phyloP scores from a whole-genome alignment of 2,113 vertebrate genomes.

The Nothocercus julius region DNA sequence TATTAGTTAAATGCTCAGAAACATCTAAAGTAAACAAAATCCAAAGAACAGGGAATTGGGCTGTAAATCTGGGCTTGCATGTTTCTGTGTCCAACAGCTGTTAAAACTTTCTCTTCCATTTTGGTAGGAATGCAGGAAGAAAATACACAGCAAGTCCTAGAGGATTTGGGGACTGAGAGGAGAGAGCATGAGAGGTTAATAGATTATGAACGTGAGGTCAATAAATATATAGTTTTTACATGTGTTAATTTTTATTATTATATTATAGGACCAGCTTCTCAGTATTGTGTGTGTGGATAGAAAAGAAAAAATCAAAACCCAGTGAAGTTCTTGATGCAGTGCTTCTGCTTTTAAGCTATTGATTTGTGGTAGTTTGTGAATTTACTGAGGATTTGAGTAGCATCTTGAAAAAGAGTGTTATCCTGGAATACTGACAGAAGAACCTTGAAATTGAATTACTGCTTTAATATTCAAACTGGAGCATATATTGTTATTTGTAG shows the following conservation, averaged over 20 bases:
- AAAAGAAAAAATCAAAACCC: background rate
- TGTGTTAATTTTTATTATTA: background rate
- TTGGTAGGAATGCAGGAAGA: background rate
- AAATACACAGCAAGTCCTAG: background rate
- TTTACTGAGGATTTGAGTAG: background rate
- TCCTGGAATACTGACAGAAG: slow-evolving; percentile 56
- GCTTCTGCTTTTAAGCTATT: background rate
- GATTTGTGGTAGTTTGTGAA: background rate
- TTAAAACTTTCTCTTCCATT: background rate
- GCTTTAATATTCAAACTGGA: slow-evolving; percentile 55
- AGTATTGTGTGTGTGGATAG: background rate
- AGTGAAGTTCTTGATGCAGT: background rate
- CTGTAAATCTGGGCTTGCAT: background rate
- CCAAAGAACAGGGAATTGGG: background rate
- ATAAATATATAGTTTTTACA: background rate
- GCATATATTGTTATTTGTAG: slow-evolving; percentile 68
- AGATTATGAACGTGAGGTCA: background rate
- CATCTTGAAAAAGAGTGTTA: background rate
- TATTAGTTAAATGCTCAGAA: background rate
- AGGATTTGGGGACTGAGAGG: background rate
- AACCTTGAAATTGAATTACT: slow-evolving; percentile 71
- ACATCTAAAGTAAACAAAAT: background rate
- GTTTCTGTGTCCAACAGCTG: background rate
- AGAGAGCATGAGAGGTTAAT: background rate
- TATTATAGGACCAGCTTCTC: background rate